Evolutionary conservation across 2,888 invertebrate genomes (phyloP), one percentile per base, ranked within the genome.

Genomic region (Silvanus unidentatus): DNA sequence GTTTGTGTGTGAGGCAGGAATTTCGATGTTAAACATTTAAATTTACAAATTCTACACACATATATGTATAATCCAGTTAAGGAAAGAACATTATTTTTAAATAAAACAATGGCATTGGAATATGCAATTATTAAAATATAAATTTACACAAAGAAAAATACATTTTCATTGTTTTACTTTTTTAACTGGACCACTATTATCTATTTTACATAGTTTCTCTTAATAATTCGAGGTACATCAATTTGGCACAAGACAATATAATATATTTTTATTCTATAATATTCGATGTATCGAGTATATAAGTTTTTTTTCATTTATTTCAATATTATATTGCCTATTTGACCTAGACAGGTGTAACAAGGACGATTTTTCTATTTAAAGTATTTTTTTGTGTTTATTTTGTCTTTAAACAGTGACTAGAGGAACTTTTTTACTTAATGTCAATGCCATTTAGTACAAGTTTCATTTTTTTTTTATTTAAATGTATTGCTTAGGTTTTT

Each of bases 201-300:
- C 56, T 54, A 57, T 46, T 44, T 49, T 54, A 50, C 45, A 52
- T 53, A 53, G 50, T 49, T 54, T 49, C 54, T 55, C 49, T 52
- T 55, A 53, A 58, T 45, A 49, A 54, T 44, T 58, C 83, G 83
- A 84, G 84, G 84, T 84, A 84, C 82, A 81, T 76, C 78, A 77
- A 83, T 82, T 84, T 84, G 84, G 84, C 84, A 84, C 84, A 82
- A 63, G 58, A 67, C 60, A 65, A 61, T 61, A 59, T 60, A 62
- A 48, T 50, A 45, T 50, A 44, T 52, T 51, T 56, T 46, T 46
- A 47, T 47, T 50, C 44, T 30, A 22, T 47, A 15, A 43, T 47
- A 39, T 47, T 42, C 39, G 44, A 47, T 43, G 40, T 44, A 11
- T 39, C 28, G n/a, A 47, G 28, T 45, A 42, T 39, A 8, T 27